A percentile compares a stretch with the other conserved stretches of the same genome.
Evolutionary conservation across 2,888 invertebrate species (phyloP).

Genomic region (Mythimna loreyi): DNA sequence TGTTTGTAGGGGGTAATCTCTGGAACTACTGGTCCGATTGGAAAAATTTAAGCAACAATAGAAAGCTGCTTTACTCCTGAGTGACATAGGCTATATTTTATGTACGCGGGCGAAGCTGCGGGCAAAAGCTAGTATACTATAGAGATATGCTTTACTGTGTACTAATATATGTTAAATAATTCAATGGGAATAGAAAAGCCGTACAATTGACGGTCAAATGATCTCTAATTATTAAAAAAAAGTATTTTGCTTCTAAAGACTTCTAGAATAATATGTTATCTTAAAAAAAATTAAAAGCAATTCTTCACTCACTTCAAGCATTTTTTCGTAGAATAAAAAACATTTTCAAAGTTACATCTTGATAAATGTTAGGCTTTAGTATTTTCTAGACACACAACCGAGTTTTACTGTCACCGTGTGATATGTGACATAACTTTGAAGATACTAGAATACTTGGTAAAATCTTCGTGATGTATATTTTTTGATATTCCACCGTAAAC

Average conservation of each 20-base stretch:
- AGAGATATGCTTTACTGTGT: too few relatives aligned
- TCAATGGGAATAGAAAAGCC: too few relatives aligned
- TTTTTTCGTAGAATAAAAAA: constrained; percentile 7
- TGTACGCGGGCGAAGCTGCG: too few relatives aligned
- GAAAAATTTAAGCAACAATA: too few relatives aligned
- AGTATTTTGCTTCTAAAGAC: neutral
- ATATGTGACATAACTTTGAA: constrained; percentile 32
- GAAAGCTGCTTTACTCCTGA: too few relatives aligned
- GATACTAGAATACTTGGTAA: neutral
- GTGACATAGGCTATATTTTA: too few relatives aligned
- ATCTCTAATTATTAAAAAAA: neutral
- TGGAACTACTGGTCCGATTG: too few relatives aligned
- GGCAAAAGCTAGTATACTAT: too few relatives aligned
- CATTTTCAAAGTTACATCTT: constrained; percentile 1
- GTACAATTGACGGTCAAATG: too few relatives aligned
- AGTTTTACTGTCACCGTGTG: constrained; percentile 31
- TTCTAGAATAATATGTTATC: neutral
- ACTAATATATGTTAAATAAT: too few relatives aligned
- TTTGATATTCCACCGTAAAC: neutral
- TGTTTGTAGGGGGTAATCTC: too few relatives aligned
- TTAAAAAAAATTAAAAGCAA: neutral
- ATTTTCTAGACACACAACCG: constrained; percentile 26
- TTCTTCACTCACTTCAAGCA: neutral
- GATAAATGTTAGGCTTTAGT: constrained; percentile 22
- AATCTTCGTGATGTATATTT: neutral